Evolutionary conservation across 2,888 invertebrate species (phyloP).

Genomic region (Mythimna ferrago): DNA sequence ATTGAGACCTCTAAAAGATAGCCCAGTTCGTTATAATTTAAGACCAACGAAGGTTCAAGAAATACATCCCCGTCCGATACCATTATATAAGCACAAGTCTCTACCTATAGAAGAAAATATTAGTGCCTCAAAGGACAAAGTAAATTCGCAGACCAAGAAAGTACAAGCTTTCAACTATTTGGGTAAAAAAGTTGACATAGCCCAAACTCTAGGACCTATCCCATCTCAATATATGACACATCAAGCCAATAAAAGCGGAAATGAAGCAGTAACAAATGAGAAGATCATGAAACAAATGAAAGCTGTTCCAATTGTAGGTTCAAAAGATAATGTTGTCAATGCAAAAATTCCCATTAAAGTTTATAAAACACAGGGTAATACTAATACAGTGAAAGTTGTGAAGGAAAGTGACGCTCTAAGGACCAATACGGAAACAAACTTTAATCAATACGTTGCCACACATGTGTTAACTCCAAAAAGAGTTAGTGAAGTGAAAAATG

Average conservation of each 20-base stretch:
- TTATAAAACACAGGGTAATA: slow-evolving; percentile 20
- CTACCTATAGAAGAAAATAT: neutral
- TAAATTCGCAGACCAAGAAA: neutral
- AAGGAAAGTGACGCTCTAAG: neutral
- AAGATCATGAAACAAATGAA: slow-evolving; percentile 10
- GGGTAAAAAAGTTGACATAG: slow-evolving; percentile 19
- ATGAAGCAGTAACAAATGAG: neutral
- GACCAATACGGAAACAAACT: slow-evolving; percentile 16
- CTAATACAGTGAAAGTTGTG: slow-evolving; percentile 24
- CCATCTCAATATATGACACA: slow-evolving; percentile 31
- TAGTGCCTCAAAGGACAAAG: slow-evolving; percentile 24
- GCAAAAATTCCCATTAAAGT: slow-evolving; percentile 1
- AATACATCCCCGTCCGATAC: slow-evolving; percentile 14
- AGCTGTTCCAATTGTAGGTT: neutral
- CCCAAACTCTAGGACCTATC: slow-evolving; percentile 22
- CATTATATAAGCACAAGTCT: slow-evolving; percentile 2
- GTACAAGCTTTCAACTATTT: neutral
- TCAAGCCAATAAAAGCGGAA: neutral
- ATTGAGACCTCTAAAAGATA: neutral
- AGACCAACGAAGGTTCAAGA: slow-evolving; percentile 21
- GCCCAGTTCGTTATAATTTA: slow-evolving; percentile 5
- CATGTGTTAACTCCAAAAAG: neutral
- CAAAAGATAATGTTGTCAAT: slow-evolving; percentile 30
- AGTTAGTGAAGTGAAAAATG: neutral
- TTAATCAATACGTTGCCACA: neutral